Base-by-base conservation (phyloP, 2,888 invertebrate genomes). In the Icerya purchasi region DNA sequence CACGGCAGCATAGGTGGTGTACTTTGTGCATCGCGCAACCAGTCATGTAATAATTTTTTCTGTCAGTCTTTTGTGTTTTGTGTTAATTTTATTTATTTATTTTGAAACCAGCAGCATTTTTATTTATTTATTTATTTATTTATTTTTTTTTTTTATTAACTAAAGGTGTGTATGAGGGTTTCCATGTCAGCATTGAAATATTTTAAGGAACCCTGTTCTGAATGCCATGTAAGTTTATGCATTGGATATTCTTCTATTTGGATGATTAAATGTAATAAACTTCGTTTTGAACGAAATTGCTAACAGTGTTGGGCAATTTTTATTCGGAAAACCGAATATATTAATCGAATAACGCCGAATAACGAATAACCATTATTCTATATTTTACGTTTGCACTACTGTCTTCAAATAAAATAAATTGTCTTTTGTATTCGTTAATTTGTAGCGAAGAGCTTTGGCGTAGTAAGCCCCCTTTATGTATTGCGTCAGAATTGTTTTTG, bases 31-130 rank as follows among this genome's bases (percentile, higher is more conserved):
- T 14, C 36, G 36, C 36, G 36, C 36, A 14, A 36, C 36, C 14
- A 36, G 36, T 36, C 36, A 36, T 57, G n/a, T 59, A 49, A 54
- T 63, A 25, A 54, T 61, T 64, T 20, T 64, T 62, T 61, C 52
- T 10, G 52, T 19, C 52, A 52, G 52, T 52, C n/a, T n/a, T n/a
- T 20, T 8, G 5, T 52, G n/a, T 52, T 52, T 8, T 52, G 3
- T 52, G 20, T 19, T 52, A n/a, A 52, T 10, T 52, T 52, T 52
- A 52, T 20, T 20, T 52, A 52, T 19, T 10, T 52, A 52, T 52
- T n/a, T 52, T 52, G 5, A n/a, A 52, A 52, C 36, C 36, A 36
- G 14, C 8, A 14, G 14, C 14, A 49, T 14, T 49, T 49, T 14
- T 14, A 14, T 49, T 49, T 49, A 49, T 14, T 8, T 14, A 14